phyloP scores from a whole-genome alignment of 35 echinoderm and acorn worm species.

The Lytechinus pictus region DNA sequence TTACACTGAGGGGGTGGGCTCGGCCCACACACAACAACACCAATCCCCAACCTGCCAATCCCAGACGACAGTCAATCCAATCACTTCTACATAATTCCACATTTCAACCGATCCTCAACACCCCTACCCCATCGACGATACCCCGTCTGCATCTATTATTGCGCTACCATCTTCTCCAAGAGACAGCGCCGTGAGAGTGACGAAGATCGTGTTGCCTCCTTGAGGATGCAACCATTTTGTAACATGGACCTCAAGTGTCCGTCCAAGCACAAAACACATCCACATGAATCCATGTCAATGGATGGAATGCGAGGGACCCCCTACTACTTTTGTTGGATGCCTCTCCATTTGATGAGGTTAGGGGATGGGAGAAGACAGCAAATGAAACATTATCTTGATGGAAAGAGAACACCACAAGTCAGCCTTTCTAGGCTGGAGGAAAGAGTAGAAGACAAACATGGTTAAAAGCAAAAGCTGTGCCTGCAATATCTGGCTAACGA shows the following conservation, averaged over 20 bases:
- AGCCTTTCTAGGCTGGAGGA: background rate
- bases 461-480: background rate
- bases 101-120: background rate
- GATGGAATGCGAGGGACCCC: background rate
- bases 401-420: background rate
- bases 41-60: background rate
- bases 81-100: constrained; percentile 11
- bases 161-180: background rate
- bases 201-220: background rate
- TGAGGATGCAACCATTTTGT: constrained; percentile 18
- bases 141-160: background rate
- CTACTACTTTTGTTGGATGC: background rate
- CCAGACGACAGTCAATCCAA: background rate
- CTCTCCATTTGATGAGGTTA: background rate
- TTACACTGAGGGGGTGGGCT: constrained; percentile 1
- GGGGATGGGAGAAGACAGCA: background rate
- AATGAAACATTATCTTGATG: background rate
- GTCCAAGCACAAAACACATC: background rate
- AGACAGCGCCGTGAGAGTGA: background rate
- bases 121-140: background rate
- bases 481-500: background rate
- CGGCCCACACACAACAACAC: background rate
- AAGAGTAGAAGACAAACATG: background rate
- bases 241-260: background rate
- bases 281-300: background rate